Evolutionary conservation across 1,140 invertebrate species (phyloP), one percentile per base, ranked within the genome.

Genomic region (Anastatus disparis): DNA sequence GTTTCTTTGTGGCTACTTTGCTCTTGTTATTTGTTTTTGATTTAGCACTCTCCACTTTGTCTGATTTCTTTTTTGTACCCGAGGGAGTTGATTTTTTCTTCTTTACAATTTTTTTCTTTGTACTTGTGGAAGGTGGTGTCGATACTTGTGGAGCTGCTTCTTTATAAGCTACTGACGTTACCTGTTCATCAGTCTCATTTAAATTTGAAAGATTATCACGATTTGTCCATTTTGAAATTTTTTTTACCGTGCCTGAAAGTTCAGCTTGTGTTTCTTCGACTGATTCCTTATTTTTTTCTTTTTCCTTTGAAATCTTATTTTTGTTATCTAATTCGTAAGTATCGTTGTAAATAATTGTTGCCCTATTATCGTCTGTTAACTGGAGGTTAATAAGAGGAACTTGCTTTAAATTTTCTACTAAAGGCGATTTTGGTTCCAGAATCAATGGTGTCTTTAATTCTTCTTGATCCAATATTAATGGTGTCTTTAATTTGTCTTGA

Each of bases 141-240:
- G 71, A 81, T 3, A 26, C 75, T n/a, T 59, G 69, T 0, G 73
- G 50, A 10, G 74, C 82, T 4, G 17, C 48, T 0, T 77, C 74
- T n/a, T 74, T 74, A 0, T 77, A 80, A 0, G 26, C 58, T 0
- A 75, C 7, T 0, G 78, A 76, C 0, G 77, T 81, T 2, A 76
- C 74, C 1, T 79, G 78, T 0, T 40, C 27, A 2, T 80, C 74
- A 1, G 20, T 17, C 3, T 70, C 50, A 8, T 79, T 73, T 0
- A 77, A 35, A 31, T 77, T 77, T 0, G 81, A 76, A 3, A 84
- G 53, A 55, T 86, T 81, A 8, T 78, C 74, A 2, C 74, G 78
- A 10, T 83, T 81, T n/a, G 63, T 69, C 84, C 84, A 86, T n/a
- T 84, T 85, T 12, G 79, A 76, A 7, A 85, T 80, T 12, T 75